Evolutionary conservation across 2,888 invertebrate genomes (phyloP).

Genomic region (Conomelus anceps): DNA sequence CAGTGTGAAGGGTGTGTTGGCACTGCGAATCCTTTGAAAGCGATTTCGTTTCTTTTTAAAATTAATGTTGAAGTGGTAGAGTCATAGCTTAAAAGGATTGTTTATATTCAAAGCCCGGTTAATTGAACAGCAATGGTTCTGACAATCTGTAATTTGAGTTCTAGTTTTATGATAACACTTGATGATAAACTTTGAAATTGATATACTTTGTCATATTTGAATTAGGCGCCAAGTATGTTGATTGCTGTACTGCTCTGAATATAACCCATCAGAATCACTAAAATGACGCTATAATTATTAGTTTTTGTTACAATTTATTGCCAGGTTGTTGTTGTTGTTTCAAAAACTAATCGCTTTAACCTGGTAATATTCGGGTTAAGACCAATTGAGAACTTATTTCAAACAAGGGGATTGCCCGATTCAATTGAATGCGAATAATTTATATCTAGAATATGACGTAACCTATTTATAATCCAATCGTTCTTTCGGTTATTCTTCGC

Average conservation of each 20-base stretch:
- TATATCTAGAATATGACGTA: too few species aligned
- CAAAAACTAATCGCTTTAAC: too few species aligned
- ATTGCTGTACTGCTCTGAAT: neutral
- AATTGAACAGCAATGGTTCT: neutral
- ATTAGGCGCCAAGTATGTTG: neutral
- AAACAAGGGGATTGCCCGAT: too few species aligned
- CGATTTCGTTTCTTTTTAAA: neutral
- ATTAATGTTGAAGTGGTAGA: neutral
- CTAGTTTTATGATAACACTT: neutral
- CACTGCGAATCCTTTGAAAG: neutral
- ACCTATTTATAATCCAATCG: too few species aligned
- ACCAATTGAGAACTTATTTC: too few species aligned
- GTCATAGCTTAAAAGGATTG: neutral
- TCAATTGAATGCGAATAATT: too few species aligned
- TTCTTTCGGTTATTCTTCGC: too few species aligned
- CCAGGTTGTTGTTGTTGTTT: too few species aligned
- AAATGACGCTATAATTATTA: neutral
- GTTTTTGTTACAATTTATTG: neutral
- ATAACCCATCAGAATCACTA: neutral
- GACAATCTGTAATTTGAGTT: neutral
- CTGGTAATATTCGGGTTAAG: too few species aligned
- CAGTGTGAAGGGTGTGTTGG: neutral
- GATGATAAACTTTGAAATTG: neutral
- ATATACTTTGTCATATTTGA: neutral
- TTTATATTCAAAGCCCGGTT: neutral